These are phyloP conservation scores for Cossypha polioptera DNA, from an alignment of 2,797 vertebrate genomes.

Conservation along the genomic window DNA sequence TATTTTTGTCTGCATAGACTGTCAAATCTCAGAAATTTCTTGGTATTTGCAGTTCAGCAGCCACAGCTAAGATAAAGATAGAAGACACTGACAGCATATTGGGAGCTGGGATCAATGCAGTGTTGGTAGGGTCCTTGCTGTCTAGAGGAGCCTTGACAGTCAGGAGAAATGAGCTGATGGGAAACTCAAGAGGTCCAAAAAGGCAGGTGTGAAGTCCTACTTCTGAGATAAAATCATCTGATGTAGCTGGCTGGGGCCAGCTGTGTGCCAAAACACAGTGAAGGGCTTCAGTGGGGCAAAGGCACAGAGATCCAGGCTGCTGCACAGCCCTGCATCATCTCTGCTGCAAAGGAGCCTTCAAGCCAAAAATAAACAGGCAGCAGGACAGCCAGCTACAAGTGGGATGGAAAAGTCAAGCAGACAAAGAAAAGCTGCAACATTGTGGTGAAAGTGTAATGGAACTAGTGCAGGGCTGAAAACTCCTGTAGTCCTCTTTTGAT, in stretches of 20 bases:
- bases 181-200: not conserved
- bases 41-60: not conserved
- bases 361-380: not conserved
- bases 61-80: not conserved
- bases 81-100: not conserved
- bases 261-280: not conserved
- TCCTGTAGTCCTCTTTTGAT: not conserved
- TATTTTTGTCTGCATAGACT: not conserved
- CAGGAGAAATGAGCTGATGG: not conserved
- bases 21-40: not conserved
- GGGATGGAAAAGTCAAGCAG: not conserved
- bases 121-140: not conserved
- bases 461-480: not conserved
- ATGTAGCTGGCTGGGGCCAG: not conserved
- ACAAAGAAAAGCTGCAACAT: not conserved
- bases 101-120: not conserved
- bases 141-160: not conserved
- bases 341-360: not conserved
- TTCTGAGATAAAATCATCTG: not conserved
- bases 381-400: not conserved
- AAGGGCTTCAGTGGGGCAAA: not conserved
- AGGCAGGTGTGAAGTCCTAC: not conserved
- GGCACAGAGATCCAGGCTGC: accelerated
- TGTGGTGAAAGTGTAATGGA: not conserved
- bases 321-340: not conserved